A percentile compares a stretch with the other conserved stretches of the same genome.
phyloP scores from a whole-genome alignment of 2,888 invertebrate species.

The Malthinus flaveolus region DNA sequence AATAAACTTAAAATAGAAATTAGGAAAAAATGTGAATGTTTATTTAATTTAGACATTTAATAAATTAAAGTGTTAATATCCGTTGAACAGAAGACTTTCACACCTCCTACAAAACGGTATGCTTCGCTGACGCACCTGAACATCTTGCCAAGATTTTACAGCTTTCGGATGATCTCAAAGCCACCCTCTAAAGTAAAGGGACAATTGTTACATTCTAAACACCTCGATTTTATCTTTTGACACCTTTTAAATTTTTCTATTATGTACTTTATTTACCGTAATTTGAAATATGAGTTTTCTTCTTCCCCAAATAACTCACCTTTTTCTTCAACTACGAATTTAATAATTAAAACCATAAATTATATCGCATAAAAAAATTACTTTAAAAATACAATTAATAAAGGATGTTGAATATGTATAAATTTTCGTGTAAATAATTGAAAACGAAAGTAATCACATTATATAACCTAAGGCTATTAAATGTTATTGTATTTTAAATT shows the following conservation, averaged over 20 bases:
- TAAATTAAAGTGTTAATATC: slow-evolving; percentile 21
- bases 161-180: slow-evolving; percentile 28
- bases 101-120: slow-evolving; percentile 27
- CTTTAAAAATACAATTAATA: too few species aligned
- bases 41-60: not conserved
- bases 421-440: not conserved
- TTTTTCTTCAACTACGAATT: too few species aligned
- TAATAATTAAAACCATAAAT: too few species aligned
- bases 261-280: slow-evolving; percentile 10
- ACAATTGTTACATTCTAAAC: slow-evolving; percentile 34
- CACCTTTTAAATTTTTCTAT: slow-evolving; percentile 14
- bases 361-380: too few species aligned
- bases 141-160: slow-evolving; percentile 31
- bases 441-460: not conserved
- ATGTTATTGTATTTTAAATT: slow-evolving; percentile 5
- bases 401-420: not conserved
- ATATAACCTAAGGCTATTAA: not conserved
- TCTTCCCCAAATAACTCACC: too few species aligned
- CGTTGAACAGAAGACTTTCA: slow-evolving; percentile 21
- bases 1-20: too few species aligned
- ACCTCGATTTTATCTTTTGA: slow-evolving; percentile 19
- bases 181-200: slow-evolving; percentile 28
- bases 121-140: slow-evolving; percentile 35
- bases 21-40: not conserved
- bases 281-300: slow-evolving; percentile 9